Evolutionary conservation across 2,888 invertebrate species (phyloP).

Genomic region (Calameuta pallipes): DNA sequence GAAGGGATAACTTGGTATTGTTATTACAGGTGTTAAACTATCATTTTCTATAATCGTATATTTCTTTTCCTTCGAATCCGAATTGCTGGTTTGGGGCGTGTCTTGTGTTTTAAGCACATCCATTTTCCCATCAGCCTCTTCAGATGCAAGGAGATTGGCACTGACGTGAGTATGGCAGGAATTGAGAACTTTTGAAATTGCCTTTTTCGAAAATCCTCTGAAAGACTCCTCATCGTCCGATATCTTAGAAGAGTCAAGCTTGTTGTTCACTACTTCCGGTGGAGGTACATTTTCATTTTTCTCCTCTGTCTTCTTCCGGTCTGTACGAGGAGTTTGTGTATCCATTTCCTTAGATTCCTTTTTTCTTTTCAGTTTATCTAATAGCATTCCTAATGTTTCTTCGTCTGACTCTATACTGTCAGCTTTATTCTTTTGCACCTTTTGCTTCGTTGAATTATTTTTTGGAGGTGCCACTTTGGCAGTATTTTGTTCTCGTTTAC

Average conservation of each 20-base stretch:
- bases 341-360: constrained; percentile 24
- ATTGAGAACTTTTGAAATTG: constrained; percentile 52
- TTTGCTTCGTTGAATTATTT: constrained; percentile 38
- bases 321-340: constrained; percentile 5
- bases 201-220: constrained; percentile 63
- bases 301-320: constrained; percentile 25
- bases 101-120: constrained; percentile 26
- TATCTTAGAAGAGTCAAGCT: constrained; percentile 56
- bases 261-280: constrained; percentile 18
- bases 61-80: constrained; percentile 19
- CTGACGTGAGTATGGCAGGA: constrained; percentile 48
- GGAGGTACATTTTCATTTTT: constrained; percentile 28
- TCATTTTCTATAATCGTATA: constrained; percentile 9
- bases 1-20: constrained; percentile 12
- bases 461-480: constrained; percentile 23
- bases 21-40: constrained; percentile 9
- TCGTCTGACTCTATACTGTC: constrained; percentile 73
- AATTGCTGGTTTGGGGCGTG: constrained; percentile 19
- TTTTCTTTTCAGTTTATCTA: constrained; percentile 60
- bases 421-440: constrained; percentile 23
- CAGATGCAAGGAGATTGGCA: constrained; percentile 43
- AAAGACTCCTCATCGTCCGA: constrained; percentile 69
- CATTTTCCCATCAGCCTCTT: constrained; percentile 35
- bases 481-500: constrained; percentile 35
- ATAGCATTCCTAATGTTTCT: constrained; percentile 72